A percentile compares a stretch with the other conserved stretches of the same genome.
Evolutionary conservation across 2,113 vertebrate species (phyloP).

Genomic region (Mellivora capensis): DNA sequence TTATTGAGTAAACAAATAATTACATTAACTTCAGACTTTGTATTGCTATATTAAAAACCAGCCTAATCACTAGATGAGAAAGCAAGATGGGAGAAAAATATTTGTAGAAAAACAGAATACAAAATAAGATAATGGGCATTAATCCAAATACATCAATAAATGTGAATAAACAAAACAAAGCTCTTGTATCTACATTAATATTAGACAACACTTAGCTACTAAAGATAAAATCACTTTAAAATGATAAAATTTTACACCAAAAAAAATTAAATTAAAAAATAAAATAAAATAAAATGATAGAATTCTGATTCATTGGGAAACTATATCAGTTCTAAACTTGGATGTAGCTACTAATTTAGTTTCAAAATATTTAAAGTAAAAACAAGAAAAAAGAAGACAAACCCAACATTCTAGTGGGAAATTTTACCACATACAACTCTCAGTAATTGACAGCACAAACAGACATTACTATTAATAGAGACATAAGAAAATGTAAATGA

Average conservation of each 20-base stretch:
- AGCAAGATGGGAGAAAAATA: background rate
- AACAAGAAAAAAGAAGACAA: background rate
- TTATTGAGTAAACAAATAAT: background rate
- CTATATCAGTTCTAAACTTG: slow-evolving; percentile 18
- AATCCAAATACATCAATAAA: slow-evolving; percentile 19
- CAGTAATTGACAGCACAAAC: background rate
- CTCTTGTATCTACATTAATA: background rate
- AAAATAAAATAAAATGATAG: too few relatives aligned
- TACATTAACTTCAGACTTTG: background rate
- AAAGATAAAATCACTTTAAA: background rate
- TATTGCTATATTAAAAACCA: background rate
- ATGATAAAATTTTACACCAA: background rate
- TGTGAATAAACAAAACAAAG: slow-evolving; percentile 15
- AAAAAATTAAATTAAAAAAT: too few relatives aligned
- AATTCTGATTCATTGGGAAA: background rate
- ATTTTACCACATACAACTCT: background rate
- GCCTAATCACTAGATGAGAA: background rate
- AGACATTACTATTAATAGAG: background rate
- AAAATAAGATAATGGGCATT: slow-evolving; percentile 2
- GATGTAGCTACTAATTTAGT: background rate
- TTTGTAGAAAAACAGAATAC: background rate
- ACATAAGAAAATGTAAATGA: background rate
- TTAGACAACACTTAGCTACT: background rate
- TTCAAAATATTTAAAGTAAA: slow-evolving; percentile 26
- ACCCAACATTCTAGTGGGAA: background rate